These are phyloP conservation scores for Rhodinocichla rosea DNA, from an alignment of 2,113 vertebrate genomes.

Conservation along the genomic window DNA sequence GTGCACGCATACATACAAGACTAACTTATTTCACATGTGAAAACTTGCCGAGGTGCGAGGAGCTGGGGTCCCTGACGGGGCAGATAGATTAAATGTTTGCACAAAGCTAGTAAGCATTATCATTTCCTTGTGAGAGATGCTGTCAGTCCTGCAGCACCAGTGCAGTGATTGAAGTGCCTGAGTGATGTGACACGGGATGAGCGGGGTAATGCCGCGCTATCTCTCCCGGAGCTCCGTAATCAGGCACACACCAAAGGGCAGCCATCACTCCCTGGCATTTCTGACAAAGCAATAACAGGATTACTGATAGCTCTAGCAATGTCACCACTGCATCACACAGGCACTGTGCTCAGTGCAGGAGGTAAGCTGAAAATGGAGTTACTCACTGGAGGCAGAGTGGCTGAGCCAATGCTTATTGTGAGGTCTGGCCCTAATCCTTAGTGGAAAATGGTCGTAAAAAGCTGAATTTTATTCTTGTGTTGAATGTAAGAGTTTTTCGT, in stretches of 20 bases:
- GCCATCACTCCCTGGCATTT: background rate
- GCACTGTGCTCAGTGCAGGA: background rate
- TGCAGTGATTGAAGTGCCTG: background rate
- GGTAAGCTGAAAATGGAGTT: slow-evolving; percentile 12
- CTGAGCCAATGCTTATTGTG: background rate
- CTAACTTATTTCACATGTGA: background rate
- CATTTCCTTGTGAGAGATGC: background rate
- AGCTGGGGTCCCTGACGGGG: background rate
- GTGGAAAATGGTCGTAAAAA: background rate
- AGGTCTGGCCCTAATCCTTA: background rate
- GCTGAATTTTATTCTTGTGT: background rate
- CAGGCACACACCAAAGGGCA: slow-evolving; percentile 32
- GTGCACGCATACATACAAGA: background rate
- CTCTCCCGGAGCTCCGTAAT: slow-evolving; percentile 1
- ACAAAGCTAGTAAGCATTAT: background rate
- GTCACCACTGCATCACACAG: background rate
- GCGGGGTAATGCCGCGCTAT: background rate
- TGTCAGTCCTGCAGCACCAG: background rate
- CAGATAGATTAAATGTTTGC: slow-evolving; percentile 23
- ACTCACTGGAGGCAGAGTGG: background rate
- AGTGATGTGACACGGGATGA: slow-evolving; percentile 32
- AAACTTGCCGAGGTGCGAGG: background rate
- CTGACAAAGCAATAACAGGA: slow-evolving; percentile 17
- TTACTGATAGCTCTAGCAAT: slow-evolving; percentile 2
- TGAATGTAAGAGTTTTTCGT: background rate